These are phyloP conservation scores for Perca flavescens DNA, from an alignment of 2,113 vertebrate genomes.

Conservation along the genomic window DNA sequence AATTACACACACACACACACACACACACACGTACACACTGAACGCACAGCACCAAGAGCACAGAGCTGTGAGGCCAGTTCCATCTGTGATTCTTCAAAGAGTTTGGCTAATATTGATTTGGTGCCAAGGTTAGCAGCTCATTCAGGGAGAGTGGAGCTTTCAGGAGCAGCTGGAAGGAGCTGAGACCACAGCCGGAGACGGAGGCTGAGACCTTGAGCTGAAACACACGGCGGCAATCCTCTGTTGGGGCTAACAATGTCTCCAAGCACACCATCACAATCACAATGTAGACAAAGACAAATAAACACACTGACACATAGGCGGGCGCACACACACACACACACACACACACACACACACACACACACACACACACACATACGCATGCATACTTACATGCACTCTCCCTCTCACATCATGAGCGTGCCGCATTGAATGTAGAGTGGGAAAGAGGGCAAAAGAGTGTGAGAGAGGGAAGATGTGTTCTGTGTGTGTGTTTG, in stretches of 20 bases:
- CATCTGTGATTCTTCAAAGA: slow-evolving; percentile 90
- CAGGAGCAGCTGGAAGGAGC: slow-evolving; percentile 86
- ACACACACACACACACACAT: slow-evolving; percentile 19
- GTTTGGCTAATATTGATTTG: slow-evolving; percentile 90
- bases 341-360: background rate
- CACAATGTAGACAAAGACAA: slow-evolving; percentile 75
- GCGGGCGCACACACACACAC: background rate
- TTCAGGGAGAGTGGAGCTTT: slow-evolving; percentile 87
- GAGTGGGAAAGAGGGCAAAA: slow-evolving; percentile 73
- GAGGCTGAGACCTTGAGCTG: slow-evolving; percentile 87
- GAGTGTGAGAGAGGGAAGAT: slow-evolving; percentile 72
- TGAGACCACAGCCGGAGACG: slow-evolving; percentile 82
- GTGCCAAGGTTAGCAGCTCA: slow-evolving; percentile 88
- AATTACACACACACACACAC: slow-evolving; percentile 72
- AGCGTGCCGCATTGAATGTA: slow-evolving; percentile 60
- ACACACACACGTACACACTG: slow-evolving; percentile 49
- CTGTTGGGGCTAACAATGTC: slow-evolving; percentile 81
- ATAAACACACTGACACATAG: slow-evolving; percentile 68
- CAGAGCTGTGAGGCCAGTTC: slow-evolving; percentile 85
- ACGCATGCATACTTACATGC: slow-evolving; percentile 29
- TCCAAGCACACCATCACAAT: slow-evolving; percentile 75
- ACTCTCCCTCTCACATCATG: slow-evolving; percentile 31
- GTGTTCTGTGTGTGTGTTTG: slow-evolving; percentile 62
- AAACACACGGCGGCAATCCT: slow-evolving; percentile 78
- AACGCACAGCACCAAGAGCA: slow-evolving; percentile 70